Evolutionary conservation across 2,888 invertebrate species (phyloP).

Genomic region (Macrosoma leucophasiata): DNA sequence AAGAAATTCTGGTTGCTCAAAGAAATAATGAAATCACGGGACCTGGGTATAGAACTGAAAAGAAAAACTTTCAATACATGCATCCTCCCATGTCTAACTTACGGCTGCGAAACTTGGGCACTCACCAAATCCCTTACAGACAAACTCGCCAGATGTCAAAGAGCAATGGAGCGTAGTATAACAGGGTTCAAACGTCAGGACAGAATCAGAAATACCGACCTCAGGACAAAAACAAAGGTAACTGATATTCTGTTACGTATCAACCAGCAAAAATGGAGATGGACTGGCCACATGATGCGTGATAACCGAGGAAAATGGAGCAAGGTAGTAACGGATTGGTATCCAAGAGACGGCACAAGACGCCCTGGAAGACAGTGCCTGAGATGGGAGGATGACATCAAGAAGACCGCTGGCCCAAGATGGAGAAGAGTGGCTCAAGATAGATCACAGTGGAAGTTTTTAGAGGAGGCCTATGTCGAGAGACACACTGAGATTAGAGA

Average conservation of each 20-base stretch:
- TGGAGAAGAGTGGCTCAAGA: no score
- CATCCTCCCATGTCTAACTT: conserved; percentile 18
- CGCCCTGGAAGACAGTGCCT: no score
- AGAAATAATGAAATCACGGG: conserved; percentile 16
- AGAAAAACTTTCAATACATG: conserved; percentile 18
- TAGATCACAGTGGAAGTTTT: no score
- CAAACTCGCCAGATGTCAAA: conserved; percentile 3
- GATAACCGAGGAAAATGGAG: not conserved
- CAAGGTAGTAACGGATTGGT: no score
- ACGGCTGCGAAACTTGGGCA: conserved; percentile 18
- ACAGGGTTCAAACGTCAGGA: not conserved
- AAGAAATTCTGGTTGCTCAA: conserved; percentile 15
- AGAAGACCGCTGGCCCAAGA: no score
- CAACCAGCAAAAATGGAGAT: not conserved
- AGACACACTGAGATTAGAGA: no score
- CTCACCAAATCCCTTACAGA: conserved; percentile 2
- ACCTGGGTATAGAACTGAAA: conserved; percentile 11
- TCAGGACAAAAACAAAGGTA: not conserved
- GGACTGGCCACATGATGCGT: not conserved
- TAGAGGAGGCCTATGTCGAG: no score
- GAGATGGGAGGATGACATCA: no score
- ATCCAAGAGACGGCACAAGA: no score
- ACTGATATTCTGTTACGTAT: not conserved
- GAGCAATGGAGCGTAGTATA: conserved; percentile 7
- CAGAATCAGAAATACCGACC: not conserved